Base-by-base conservation (phyloP, 2,113 vertebrate genomes). In the Piliocolobus tephrosceles region DNA sequence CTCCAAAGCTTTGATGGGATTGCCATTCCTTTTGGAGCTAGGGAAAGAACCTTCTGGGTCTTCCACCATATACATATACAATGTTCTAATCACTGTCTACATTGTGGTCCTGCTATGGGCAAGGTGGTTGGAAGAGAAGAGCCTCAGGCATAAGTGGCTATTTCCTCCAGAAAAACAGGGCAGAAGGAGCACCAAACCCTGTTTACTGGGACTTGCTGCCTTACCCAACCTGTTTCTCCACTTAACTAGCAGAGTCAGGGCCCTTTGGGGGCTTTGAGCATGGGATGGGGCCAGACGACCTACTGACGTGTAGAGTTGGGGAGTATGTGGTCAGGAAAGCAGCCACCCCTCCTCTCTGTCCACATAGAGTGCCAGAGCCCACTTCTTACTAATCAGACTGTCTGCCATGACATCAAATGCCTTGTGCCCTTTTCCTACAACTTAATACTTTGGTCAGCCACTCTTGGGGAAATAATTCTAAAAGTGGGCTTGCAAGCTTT, bases 301-400 rank as follows among this genome's bases (percentile, higher is more conserved):
- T 2, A 4, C 13, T 50, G 55, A 38, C 9, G 43, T 23, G n/a
- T 27, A 79, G 47, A 13, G 23, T 12, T 0, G 0, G 6, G 40
- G 32, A 9, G n/a, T 17, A 12, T 2, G 32, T n/a, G 27, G 16
- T 32, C 0, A 12, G 35, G 40, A 72, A 30, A 88, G 64, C 35
- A 86, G 40, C 52, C 1, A 0, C 22, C 30, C 3, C 30, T 79
- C 8, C 43, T 79, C 52, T 66, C 22, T 1, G 0, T 8, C 23
- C 16, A 45, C n/a, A 32, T 9, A 25, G 47, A 40, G 2, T 25
- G 11, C 18, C 18, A 20, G 47, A 75, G 83, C 14, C 16, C 20
- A 8, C 25, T n/a, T 85, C 45, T 94, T 58, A 73, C 30, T 23
- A 40, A 40, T 45, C 83, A 40, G 18, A 35, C 35, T 50, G 40